Percentiles rank a stretch among this genome's conserved stretches.
Conservation (phyloP, 2,797 vertebrate genomes). For the Hyperoplus immaculatus region DNA sequence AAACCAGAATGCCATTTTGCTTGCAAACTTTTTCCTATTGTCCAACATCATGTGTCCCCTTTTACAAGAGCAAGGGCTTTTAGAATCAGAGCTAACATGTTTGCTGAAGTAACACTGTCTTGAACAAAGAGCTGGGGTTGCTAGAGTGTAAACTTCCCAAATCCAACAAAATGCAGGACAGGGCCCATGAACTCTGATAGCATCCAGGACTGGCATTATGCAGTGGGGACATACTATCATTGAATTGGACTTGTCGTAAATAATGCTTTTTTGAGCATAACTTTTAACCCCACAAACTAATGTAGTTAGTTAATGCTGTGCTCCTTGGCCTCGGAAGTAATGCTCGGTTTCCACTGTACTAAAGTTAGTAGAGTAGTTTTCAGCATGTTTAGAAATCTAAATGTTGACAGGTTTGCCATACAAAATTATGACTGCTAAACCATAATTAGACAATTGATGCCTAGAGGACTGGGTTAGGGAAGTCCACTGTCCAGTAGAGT, state of each 20-base stretch:
- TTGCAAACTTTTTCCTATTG: not conserved
- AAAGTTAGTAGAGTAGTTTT: no score
- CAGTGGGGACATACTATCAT: not conserved
- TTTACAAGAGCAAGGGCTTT: not conserved
- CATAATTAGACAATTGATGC: not conserved
- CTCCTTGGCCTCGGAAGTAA: not conserved
- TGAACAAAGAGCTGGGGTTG: not conserved
- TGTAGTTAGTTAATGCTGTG: not conserved
- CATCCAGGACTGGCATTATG: not conserved
- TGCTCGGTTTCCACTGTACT: not conserved
- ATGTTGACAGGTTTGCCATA: conserved; percentile 1
- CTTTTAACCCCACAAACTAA: not conserved
- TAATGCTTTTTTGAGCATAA: not conserved
- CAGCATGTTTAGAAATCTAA: not conserved
- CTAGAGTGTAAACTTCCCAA: not conserved
- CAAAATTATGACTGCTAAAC: not conserved
- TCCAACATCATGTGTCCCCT: not conserved
- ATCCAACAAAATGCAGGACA: conserved; percentile 6
- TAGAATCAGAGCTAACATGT: not conserved
- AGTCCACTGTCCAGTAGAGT: not conserved
- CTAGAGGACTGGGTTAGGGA: not conserved
- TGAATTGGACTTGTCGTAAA: not conserved
- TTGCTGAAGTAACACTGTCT: not conserved
- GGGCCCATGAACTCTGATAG: not conserved
- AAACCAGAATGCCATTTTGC: not conserved